These are phyloP conservation scores for Caenorhabditis panamensis DNA, from an alignment of 2,888 invertebrate species.

Conservation along the genomic window DNA sequence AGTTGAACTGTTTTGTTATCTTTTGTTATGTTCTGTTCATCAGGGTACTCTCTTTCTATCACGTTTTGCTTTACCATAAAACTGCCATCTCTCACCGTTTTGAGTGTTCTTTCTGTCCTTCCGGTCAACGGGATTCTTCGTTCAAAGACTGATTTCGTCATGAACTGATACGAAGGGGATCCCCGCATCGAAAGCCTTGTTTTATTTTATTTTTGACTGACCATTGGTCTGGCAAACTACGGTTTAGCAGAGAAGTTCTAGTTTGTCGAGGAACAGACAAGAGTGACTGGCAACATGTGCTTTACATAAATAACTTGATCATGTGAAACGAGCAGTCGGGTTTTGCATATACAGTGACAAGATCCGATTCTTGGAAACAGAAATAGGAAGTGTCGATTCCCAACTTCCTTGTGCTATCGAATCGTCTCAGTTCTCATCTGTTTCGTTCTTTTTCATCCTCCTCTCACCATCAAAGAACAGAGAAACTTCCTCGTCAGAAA, in stretches of 20 bases:
- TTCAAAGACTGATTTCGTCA: constrained; percentile 43
- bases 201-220: background rate
- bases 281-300: too few species aligned
- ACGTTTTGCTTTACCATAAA: background rate
- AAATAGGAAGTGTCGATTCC: too few species aligned
- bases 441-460: background rate
- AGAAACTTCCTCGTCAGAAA: background rate
- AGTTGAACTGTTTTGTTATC: background rate
- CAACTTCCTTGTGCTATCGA: background rate
- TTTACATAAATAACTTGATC: too few species aligned
- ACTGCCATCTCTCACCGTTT: background rate
- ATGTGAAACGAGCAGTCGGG: too few species aligned
- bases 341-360: too few species aligned
- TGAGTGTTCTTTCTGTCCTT: constrained; percentile 30
- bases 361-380: too few species aligned
- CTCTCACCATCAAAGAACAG: background rate
- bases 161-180: background rate
- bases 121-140: background rate
- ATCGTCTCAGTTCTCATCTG: background rate
- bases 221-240: background rate
- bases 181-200: background rate
- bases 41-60: constrained; percentile 12
- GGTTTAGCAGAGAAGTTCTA: too few species aligned
- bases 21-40: background rate
- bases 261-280: too few species aligned